Percentiles rank a stretch among this genome's conserved stretches.
phyloP scores from a whole-genome alignment of 2,113 vertebrate genomes.

The Felis chaus region DNA sequence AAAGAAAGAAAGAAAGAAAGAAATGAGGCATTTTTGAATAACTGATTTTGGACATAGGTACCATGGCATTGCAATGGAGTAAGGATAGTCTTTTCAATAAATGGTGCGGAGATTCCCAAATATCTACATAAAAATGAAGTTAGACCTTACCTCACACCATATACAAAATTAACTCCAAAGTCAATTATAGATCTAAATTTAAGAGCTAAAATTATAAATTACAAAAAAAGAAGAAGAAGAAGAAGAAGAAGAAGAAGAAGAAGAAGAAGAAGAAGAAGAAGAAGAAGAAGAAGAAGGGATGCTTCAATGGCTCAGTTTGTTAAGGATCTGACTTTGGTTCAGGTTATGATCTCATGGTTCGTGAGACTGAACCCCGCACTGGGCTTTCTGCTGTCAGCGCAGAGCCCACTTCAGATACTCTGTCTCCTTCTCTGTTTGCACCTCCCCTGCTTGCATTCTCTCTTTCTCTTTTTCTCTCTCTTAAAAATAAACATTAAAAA shows the following conservation, averaged over 20 bases:
- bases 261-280: too few species aligned
- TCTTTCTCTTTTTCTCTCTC: too few species aligned
- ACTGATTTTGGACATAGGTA: not conserved
- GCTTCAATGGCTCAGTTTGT: too few species aligned
- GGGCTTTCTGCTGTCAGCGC: too few species aligned
- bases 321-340: too few species aligned
- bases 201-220: not conserved
- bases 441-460: too few species aligned
- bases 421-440: too few species aligned
- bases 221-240: not conserved
- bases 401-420: too few species aligned
- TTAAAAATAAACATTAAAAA: not conserved
- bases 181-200: not conserved
- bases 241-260: too few species aligned
- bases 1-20: not conserved
- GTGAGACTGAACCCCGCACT: too few species aligned
- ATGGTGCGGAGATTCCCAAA: not conserved
- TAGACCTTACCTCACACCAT: not conserved
- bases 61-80: not conserved
- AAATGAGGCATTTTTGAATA: not conserved
- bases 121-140: not conserved
- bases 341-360: too few species aligned
- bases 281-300: too few species aligned
- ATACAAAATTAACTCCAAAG: not conserved
- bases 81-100: not conserved